Evolutionary conservation across 1,140 invertebrate species (phyloP), one percentile per base, ranked within the genome.

Genomic region (Chlorops oryzae): DNA sequence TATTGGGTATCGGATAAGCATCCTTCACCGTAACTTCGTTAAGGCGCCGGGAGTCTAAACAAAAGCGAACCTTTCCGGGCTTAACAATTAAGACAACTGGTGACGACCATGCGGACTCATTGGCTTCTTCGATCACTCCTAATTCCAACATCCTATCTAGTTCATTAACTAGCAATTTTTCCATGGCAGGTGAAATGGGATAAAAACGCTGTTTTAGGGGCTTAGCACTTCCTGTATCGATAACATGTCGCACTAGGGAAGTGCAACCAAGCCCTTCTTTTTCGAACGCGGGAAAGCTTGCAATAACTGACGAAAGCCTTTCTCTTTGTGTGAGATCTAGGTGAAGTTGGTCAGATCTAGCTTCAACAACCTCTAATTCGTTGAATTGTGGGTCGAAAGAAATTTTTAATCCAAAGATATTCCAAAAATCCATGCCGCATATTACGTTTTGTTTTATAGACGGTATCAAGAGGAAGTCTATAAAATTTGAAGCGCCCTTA

Each of bases 1-100:
- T 59, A 15, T 52, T 37, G 4, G 60, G 63, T 10, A 68, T 32
- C 9, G 61, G 63, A 39, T 72, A 69, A 3, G 59, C 57, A 38
- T 67, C 62, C 20, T 55, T 58, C 18, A 58, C 58, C 0, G 61
- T 64, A 3, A 64, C 54, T 2, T 27, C 27, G 50, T 71, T 67
- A 2, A 67, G 10, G 23, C 59, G 58, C 15, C 68, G 25, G 28
- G 46, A 63, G 49, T 69, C 61, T 0, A 72, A 47, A 43, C 63
- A 70, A 18, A 68, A 56, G 9, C 51, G 44, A 0, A 35, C 50
- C 32, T 55, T 51, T 0, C 54, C 50, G 25, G 61, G 53, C 44
- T 67, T 67, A 43, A 47, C 39, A 6, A 63, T 57, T 22, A 65
- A 47, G 6, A 62, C 47, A 5, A 63, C 52, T 2, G 64, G 63